Evolutionary conservation across 2,888 invertebrate species (phyloP), one percentile per base, ranked within the genome.

Genomic region (Archips crataeganus): DNA sequence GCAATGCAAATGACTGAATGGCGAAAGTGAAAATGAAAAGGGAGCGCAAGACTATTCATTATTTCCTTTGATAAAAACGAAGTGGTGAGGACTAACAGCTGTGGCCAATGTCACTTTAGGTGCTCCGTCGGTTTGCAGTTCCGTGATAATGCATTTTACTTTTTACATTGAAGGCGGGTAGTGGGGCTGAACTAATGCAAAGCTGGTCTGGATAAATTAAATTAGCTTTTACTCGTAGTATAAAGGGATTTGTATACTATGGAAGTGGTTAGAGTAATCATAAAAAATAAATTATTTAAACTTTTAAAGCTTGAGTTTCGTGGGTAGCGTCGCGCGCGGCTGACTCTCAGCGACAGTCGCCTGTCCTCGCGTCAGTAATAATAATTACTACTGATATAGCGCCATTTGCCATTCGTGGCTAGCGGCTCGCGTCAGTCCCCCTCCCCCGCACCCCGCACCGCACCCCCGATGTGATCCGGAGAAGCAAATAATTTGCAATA

Each of bases 51-150:
- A 77, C 76, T 84, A 85, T 90, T 88, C 87, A 85, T 90, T 88
- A 87, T 87, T 88, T 88, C 87, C 88, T 88, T 85, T 87, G 89
- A 89, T 88, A 86, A 86, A 86, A 85, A 86, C 80, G 77, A 81
- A 87, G 84, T 84, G 83, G 82, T 81, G 79, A 80, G 85, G 81
- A 79, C 79, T 79, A 82, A 84, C 92, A 91, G 88, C 91, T 92
- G 92, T 75, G 87, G 85, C 86, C 87, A 87, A 90, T 88, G 90
- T 90, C 88, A 87, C 87, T 86, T 81, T 80, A 78, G 79, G 76
- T 74, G 47, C 49, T 64, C 51, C 47, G 49, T 68, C 80, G 81
- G 87, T 88, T 88, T 87, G 87, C 86, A 85, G 82, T 81, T 82
- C 77, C 77, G 78, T 77, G 79, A 81, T 84, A 86, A 86, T 89